phyloP scores from a whole-genome alignment of 2,113 vertebrate species.

The Stercorarius parasiticus region DNA sequence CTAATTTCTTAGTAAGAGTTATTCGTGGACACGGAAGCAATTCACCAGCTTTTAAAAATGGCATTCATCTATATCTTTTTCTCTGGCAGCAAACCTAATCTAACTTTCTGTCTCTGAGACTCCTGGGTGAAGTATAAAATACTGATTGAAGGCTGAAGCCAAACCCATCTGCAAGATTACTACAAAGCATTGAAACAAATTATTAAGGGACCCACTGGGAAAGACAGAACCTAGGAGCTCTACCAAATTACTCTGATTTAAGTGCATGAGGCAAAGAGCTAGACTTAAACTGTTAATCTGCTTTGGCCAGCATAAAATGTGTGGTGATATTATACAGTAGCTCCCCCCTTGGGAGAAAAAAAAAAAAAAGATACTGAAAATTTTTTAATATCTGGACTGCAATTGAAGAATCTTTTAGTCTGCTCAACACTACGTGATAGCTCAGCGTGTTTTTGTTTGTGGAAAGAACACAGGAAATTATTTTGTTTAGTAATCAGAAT shows the following conservation, averaged over 20 bases:
- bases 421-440: neutral
- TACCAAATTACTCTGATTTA: conserved; percentile 11
- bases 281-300: conserved; percentile 17
- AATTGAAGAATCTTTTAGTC: conserved; percentile 4
- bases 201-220: neutral
- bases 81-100: neutral
- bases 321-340: neutral
- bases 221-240: neutral
- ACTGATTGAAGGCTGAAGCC: neutral
- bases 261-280: neutral
- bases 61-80: neutral
- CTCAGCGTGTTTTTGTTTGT: neutral
- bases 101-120: neutral
- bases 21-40: neutral
- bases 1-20: neutral
- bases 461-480: neutral
- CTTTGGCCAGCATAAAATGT: neutral
- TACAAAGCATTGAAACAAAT: conserved; percentile 4
- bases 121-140: neutral
- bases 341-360: neutral
- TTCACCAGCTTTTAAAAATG: neutral
- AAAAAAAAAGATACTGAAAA: neutral
- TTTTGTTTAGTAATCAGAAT: conserved; percentile 42
- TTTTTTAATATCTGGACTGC: neutral
- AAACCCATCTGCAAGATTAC: neutral